Conservation (phyloP, 1,140 invertebrate species). For the Caerostris darwini region DNA sequence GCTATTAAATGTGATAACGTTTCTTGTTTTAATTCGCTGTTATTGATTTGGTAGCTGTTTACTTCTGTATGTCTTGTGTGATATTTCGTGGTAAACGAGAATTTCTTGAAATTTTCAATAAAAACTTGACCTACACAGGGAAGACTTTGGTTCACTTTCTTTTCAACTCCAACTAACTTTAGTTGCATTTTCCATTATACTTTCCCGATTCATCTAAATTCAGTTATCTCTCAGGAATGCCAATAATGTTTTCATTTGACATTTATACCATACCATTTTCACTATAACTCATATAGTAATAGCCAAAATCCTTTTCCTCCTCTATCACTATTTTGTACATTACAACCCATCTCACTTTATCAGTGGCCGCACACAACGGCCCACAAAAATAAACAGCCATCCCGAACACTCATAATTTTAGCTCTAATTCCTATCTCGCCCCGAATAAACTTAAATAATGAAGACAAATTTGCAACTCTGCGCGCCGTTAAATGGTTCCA, state of each 20-base stretch:
- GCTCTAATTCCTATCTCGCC: background rate
- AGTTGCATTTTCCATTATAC: too few relatives aligned
- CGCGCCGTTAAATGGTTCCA: background rate
- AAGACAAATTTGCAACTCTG: background rate
- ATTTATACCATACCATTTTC: background rate
- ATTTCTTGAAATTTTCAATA: too few relatives aligned
- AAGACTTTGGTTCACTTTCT: too few relatives aligned
- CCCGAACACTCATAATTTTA: background rate
- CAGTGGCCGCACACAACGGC: background rate
- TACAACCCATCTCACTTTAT: background rate
- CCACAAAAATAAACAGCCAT: too few relatives aligned
- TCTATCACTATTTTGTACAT: background rate
- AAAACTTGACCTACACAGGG: too few relatives aligned
- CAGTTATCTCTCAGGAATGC: background rate
- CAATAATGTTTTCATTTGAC: background rate
- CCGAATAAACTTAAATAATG: background rate
- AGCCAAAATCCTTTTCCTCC: background rate
- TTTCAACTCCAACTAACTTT: too few relatives aligned
- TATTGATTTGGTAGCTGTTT: too few relatives aligned
- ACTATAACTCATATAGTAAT: background rate
- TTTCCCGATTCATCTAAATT: background rate
- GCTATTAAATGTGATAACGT: too few relatives aligned
- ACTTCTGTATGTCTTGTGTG: too few relatives aligned
- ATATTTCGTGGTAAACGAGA: too few relatives aligned
- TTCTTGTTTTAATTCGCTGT: too few relatives aligned